A percentile compares a stretch with the other conserved stretches of the same genome.
Conservation (phyloP, 2,113 vertebrate species). For the Romanogobio albipinnatus region DNA sequence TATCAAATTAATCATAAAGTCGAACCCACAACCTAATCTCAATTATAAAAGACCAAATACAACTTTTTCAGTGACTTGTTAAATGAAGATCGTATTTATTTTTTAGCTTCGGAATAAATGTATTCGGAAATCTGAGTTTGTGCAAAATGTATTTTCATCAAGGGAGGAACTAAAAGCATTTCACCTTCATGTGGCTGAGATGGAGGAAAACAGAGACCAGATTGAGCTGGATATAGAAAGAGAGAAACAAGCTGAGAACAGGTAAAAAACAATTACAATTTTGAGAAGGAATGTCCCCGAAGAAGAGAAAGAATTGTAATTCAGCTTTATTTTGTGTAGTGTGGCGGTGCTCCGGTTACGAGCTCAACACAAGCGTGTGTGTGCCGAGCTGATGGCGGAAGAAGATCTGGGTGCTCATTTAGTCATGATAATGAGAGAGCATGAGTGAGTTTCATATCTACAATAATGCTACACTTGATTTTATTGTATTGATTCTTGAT, state of each 20-base stretch:
- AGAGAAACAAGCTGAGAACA: slow-evolving; percentile 74
- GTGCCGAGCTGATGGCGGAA: slow-evolving; percentile 75
- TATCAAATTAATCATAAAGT: not conserved
- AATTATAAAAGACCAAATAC: not conserved
- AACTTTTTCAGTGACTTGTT: not conserved
- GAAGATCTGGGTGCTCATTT: slow-evolving; percentile 72
- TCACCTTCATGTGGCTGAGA: slow-evolving; percentile 65
- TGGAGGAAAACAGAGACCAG: slow-evolving; percentile 72
- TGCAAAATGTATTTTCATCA: slow-evolving; percentile 10
- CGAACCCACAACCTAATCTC: not conserved
- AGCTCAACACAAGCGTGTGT: slow-evolving; percentile 69
- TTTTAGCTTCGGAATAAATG: not conserved
- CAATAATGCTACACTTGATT: not conserved
- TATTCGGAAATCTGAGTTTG: not conserved
- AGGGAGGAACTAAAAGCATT: slow-evolving; percentile 77
- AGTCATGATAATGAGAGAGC: slow-evolving; percentile 67
- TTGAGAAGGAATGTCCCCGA: not conserved
- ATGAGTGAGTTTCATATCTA: slow-evolving; percentile 75
- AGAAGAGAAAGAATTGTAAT: not conserved
- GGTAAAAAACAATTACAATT: slow-evolving; percentile 68
- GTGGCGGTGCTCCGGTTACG: slow-evolving; percentile 76
- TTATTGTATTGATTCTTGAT: not conserved
- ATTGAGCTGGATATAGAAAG: slow-evolving; percentile 71
- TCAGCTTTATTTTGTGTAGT: slow-evolving; percentile 64
- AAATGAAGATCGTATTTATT: not conserved